These are phyloP conservation scores for Meloe dianella DNA, from an alignment of 2,888 invertebrate genomes.

Conservation along the genomic window DNA sequence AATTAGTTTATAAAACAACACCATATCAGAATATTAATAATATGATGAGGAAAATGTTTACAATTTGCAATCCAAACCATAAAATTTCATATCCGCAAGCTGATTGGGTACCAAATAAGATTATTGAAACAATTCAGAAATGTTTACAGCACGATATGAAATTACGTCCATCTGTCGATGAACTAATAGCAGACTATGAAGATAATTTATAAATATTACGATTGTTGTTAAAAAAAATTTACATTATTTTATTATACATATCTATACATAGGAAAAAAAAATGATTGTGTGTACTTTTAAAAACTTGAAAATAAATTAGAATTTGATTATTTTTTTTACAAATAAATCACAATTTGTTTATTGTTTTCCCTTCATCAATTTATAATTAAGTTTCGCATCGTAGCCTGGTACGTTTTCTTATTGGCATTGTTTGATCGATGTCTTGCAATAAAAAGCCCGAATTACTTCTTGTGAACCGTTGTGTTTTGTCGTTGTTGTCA, in stretches of 20 bases:
- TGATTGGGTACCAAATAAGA: slow-evolving; percentile 64
- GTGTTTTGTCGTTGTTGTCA: slow-evolving; percentile 18
- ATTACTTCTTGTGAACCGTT: slow-evolving; percentile 10
- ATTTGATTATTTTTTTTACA: neutral
- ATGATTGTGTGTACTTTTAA: neutral
- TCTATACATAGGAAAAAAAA: slow-evolving; percentile 15
- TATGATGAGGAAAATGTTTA: slow-evolving; percentile 40
- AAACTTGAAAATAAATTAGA: neutral
- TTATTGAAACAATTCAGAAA: slow-evolving; percentile 70
- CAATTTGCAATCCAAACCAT: slow-evolving; percentile 59
- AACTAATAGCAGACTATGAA: slow-evolving; percentile 65
- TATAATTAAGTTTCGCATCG: slow-evolving; percentile 36
- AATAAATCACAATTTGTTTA: slow-evolving; percentile 24
- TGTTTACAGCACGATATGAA: slow-evolving; percentile 79
- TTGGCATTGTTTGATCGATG: slow-evolving; percentile 38
- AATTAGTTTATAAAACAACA: slow-evolving; percentile 86
- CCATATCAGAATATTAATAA: slow-evolving; percentile 82
- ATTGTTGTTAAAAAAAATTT: slow-evolving; percentile 4
- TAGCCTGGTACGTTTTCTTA: slow-evolving; percentile 39
- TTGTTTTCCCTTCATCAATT: slow-evolving; percentile 12
- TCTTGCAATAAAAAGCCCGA: slow-evolving; percentile 23
- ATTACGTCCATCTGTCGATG: slow-evolving; percentile 74
- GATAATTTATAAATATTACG: slow-evolving; percentile 21
- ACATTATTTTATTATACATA: no score
- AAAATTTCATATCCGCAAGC: slow-evolving; percentile 74